These are phyloP conservation scores for Streblospio benedicti DNA, from an alignment of 1,140 invertebrate species.

Conservation along the genomic window DNA sequence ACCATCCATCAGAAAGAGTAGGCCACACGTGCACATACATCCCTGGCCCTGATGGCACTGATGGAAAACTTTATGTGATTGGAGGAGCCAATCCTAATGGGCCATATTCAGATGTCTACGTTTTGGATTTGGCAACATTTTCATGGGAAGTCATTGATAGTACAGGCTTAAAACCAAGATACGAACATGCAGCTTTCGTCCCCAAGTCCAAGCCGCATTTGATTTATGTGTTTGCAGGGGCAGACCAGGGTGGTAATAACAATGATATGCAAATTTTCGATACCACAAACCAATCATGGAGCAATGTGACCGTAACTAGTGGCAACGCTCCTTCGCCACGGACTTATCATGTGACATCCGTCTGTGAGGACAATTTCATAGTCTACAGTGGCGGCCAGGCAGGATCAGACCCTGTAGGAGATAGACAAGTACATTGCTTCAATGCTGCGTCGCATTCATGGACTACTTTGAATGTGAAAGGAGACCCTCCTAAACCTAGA, in stretches of 20 bases:
- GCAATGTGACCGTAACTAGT: constrained; percentile 26
- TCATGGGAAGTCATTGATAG: constrained; percentile 39
- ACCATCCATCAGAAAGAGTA: constrained; percentile 41
- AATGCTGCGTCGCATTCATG: constrained; percentile 33
- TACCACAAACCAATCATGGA: constrained; percentile 30
- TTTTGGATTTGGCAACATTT: constrained; percentile 40
- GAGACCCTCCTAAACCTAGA: constrained; percentile 40
- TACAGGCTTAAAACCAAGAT: constrained; percentile 24
- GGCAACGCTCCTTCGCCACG: constrained; percentile 37
- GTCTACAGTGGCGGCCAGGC: constrained; percentile 45
- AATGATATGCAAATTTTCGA: constrained; percentile 44
- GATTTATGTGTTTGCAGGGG: constrained; percentile 45
- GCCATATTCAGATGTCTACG: constrained; percentile 39
- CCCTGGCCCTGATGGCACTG: constrained; percentile 23
- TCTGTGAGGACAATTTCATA: constrained; percentile 35
- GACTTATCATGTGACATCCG: constrained; percentile 37
- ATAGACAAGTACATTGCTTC: constrained; percentile 41
- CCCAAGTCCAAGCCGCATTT: constrained; percentile 29
- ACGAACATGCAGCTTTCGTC: constrained; percentile 43
- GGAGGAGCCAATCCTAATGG: constrained; percentile 45
- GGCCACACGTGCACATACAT: constrained; percentile 41
- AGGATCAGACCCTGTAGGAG: constrained; percentile 40
- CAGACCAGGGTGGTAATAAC: constrained; percentile 41
- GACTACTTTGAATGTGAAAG: constrained; percentile 31
- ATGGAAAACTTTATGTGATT: constrained; percentile 41